Percentiles rank a stretch among this genome's conserved stretches.
Evolutionary conservation across 64 coral and sea anemone genomes (phyloP).

Genomic region (Porites australiensis): DNA sequence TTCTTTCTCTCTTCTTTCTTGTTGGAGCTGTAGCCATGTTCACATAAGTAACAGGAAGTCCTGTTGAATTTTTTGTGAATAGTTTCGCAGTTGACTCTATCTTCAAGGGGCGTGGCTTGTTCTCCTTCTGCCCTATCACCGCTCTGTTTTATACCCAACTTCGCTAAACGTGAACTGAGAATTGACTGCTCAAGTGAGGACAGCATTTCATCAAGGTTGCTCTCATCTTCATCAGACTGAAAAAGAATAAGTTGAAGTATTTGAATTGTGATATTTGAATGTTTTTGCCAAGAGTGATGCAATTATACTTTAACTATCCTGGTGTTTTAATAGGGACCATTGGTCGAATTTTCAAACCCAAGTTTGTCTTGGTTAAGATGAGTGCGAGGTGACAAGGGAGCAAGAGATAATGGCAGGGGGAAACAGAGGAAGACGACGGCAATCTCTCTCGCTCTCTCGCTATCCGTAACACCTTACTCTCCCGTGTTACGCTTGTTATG

Average conservation of each 20-base stretch:
- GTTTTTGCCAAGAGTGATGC: too few species aligned
- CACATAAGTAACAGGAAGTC: conserved; percentile 29
- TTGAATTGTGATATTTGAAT: too few species aligned
- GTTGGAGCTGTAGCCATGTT: conserved; percentile 4
- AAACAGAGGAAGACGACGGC: too few species aligned
- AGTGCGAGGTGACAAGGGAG: too few species aligned
- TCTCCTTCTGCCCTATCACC: not conserved
- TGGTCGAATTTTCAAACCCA: too few species aligned
- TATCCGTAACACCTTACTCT: too few species aligned
- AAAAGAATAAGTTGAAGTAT: not conserved
- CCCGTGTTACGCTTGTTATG: too few species aligned
- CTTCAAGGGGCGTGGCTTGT: not conserved
- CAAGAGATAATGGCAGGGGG: too few species aligned
- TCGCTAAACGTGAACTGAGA: conserved; percentile 12
- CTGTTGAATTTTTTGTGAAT: conserved; percentile 25
- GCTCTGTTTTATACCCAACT: not conserved
- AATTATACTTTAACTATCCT: too few species aligned
- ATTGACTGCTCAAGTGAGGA: conserved; percentile 71
- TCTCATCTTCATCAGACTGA: conserved; percentile 90
- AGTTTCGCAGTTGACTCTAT: conserved; percentile 20
- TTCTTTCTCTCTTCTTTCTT: conserved; percentile 20
- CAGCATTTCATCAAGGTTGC: conserved; percentile 84
- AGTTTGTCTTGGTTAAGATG: too few species aligned
- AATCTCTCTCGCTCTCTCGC: too few species aligned
- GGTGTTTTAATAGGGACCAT: too few species aligned